Evolutionary conservation across 2,797 vertebrate genomes (phyloP).

Genomic region (Allobates femoralis): DNA sequence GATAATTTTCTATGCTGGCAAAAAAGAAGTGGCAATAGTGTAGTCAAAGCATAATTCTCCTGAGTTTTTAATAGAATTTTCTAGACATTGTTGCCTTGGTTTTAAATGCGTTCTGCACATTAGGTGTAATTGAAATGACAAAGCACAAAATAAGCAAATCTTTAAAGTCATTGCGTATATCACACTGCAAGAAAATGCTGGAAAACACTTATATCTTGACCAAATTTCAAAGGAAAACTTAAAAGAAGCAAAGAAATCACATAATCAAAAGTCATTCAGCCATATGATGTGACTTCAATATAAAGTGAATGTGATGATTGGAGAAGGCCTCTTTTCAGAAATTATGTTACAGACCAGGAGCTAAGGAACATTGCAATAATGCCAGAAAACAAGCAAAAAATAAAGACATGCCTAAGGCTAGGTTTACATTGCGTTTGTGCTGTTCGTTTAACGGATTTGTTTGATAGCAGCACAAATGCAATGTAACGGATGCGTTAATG

Average conservation of each 20-base stretch:
- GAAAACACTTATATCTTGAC: neutral
- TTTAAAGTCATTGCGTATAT: neutral
- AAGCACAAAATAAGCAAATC: slow-evolving; percentile 15
- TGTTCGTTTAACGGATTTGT: too few species aligned
- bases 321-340: neutral
- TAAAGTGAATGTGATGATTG: neutral
- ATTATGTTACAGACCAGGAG: neutral
- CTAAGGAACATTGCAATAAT: neutral
- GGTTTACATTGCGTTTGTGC: too few species aligned
- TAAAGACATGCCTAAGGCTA: too few species aligned
- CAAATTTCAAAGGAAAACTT: neutral
- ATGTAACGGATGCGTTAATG: too few species aligned
- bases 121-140: slow-evolving; percentile 30
- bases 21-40: slow-evolving; percentile 11
- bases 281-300: neutral
- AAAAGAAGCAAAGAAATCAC: too few species aligned
- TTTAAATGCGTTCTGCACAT: slow-evolving; percentile 29
- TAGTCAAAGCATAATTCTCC: slow-evolving; percentile 18
- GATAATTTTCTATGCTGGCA: slow-evolving; percentile 31
- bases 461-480: too few species aligned
- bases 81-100: neutral
- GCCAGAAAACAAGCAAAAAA: too few species aligned
- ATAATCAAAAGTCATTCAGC: too few species aligned
- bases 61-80: slow-evolving; percentile 36
- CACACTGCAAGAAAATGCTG: neutral